Base-by-base conservation (phyloP, 1,140 invertebrate species). In the Frieseomelitta varia region DNA sequence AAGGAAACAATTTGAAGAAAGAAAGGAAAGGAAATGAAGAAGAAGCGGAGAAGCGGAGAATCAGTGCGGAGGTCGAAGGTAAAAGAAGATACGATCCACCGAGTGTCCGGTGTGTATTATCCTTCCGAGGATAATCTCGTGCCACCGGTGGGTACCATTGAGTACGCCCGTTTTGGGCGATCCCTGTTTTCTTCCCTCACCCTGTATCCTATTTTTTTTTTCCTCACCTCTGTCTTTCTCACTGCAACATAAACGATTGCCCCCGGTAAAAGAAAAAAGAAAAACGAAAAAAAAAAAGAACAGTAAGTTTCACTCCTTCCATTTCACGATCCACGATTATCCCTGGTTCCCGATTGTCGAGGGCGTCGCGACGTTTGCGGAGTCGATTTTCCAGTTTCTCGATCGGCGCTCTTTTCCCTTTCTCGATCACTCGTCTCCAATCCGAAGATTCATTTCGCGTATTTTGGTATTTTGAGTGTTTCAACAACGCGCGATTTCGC, bases 121-220 rank as follows among this genome's bases (percentile, higher is more conserved):
- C 24, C 87, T 47, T 69, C 15, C 51, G 67, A 53, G 63, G 81
- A 91, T 90, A 90, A 91, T 72, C 79, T 39, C 65, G 81, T 85
- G 71, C 83, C 88, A 83, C 69, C 56, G 61, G 56, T 77, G 92
- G 93, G 90, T 94, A 88, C 85, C 68, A 79, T 58, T 84, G 84
- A 92, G 93, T 94, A 94, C 91, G 93, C 93, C 93, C 88, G 87
- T 94, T 88, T 90, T 92, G 91, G 94, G 93, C 94, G 91, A 90
- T 27, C 61, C 73, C 51, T 34, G 21, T 79, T 92, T 86, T 81
- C 84, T 80, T 92, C 86, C 85, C 84, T 84, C 39, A 39, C 34
- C 68, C 34, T n/a, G 6, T 19, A 17, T 21, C 12, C 15, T 14
- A 21, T 51, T 55, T 65, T 30, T 30, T 47, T 65, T n/a, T 81